phyloP scores from a whole-genome alignment of 2,888 invertebrate genomes.

The Bursaphelenchus okinawaensis region DNA sequence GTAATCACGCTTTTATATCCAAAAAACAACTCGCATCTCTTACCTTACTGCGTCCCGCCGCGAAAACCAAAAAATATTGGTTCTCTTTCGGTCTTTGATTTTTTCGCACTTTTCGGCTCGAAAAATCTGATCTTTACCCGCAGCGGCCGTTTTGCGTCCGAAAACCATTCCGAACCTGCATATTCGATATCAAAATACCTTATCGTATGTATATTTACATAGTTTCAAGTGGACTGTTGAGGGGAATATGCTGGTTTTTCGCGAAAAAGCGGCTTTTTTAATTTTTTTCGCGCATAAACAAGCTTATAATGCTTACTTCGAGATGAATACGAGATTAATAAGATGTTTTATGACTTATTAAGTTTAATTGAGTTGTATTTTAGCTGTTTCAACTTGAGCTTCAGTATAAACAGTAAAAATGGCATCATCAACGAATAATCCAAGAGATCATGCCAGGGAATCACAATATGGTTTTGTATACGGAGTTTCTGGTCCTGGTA shows the following conservation, averaged over 20 bases:
- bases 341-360: too few species aligned
- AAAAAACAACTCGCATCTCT: not conserved
- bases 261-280: too few species aligned
- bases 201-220: not conserved
- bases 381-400: not conserved
- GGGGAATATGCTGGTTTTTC: too few species aligned
- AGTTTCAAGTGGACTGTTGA: not conserved
- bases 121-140: constrained; percentile 12
- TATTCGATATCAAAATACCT: not conserved
- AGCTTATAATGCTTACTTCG: too few species aligned
- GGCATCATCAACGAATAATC: constrained; percentile 62
- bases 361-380: too few species aligned
- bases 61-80: constrained; percentile 4
- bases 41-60: not conserved
- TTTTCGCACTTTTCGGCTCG: not conserved
- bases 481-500: constrained; percentile 96
- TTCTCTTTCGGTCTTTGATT: constrained; percentile 2
- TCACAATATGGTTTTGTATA: constrained; percentile 82
- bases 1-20: too few species aligned
- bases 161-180: not conserved
- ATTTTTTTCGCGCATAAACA: too few species aligned
- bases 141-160: not conserved
- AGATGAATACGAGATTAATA: not conserved
- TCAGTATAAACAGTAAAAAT: constrained; percentile 11
- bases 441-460: constrained; percentile 79